Conservation (phyloP, 2,797 vertebrate species). For the Linurgus olivaceus region DNA sequence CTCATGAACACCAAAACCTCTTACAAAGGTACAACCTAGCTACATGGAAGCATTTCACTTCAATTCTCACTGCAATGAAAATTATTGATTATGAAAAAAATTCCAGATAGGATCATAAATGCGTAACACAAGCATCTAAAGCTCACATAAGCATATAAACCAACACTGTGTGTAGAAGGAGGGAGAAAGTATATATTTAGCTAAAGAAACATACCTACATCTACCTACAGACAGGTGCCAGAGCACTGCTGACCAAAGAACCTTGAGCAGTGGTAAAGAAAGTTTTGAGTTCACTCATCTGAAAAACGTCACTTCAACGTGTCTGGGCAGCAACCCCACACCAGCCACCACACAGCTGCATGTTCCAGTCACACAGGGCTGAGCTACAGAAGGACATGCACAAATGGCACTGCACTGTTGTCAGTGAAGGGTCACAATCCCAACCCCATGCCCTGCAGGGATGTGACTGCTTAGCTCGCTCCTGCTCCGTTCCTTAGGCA, state of each 20-base stretch:
- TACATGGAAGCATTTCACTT: background rate
- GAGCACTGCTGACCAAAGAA: background rate
- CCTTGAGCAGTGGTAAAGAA: rapidly evolving
- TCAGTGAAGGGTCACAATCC: background rate
- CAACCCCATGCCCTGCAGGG: background rate
- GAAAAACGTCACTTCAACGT: background rate
- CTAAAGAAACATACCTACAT: background rate
- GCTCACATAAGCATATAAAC: background rate
- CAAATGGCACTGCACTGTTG: background rate
- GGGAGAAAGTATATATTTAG: background rate
- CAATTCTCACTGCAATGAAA: background rate
- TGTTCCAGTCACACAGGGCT: rapidly evolving
- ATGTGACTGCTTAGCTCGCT: background rate
- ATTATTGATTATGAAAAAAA: background rate
- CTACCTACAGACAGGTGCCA: background rate
- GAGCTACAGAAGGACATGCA: background rate
- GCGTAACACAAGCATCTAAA: background rate
- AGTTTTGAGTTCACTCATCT: background rate
- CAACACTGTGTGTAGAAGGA: background rate
- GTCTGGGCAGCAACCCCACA: background rate
- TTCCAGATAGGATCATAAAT: background rate
- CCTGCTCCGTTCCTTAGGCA: background rate
- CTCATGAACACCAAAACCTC: background rate
- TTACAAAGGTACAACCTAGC: background rate
- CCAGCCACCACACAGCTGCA: rapidly evolving